Evolutionary conservation across 2,113 vertebrate species (phyloP).

Genomic region (Telmatochromis brichardi): DNA sequence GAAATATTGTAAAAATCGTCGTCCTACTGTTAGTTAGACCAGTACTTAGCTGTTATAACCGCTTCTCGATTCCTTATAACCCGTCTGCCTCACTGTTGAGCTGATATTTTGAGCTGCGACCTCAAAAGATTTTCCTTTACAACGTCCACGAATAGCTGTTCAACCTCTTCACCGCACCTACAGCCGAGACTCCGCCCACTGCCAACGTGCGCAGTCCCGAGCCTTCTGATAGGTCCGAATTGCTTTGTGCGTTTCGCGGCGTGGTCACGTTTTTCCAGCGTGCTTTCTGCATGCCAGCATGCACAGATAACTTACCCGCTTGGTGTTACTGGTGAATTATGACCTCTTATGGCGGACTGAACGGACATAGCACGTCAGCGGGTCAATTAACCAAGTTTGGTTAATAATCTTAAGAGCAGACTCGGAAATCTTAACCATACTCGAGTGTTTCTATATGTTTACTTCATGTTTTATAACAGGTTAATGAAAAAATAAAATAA

Average conservation of each 20-base stretch:
- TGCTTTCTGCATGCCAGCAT: constrained; percentile 16
- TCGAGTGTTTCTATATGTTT: not conserved
- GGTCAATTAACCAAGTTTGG: not conserved
- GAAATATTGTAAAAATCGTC: not conserved
- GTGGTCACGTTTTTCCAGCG: constrained; percentile 71
- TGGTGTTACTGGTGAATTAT: not conserved
- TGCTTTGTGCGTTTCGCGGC: not conserved
- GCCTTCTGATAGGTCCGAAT: constrained; percentile 28
- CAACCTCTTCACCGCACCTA: constrained; percentile 8
- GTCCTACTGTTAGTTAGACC: not conserved
- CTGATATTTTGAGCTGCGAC: not conserved
- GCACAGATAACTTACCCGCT: not conserved
- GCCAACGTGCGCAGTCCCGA: not conserved
- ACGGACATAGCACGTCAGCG: not conserved
- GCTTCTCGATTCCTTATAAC: not conserved
- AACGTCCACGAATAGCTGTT: not conserved
- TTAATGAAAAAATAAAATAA: not conserved
- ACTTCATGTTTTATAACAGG: not conserved
- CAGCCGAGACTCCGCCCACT: constrained; percentile 20
- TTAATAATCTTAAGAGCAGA: not conserved
- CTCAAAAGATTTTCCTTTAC: not conserved
- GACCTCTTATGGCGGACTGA: not conserved
- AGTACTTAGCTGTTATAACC: not conserved
- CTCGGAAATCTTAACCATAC: not conserved
- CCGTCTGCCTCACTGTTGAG: not conserved